Evolutionary conservation across 2,113 vertebrate genomes (phyloP), one percentile per base, ranked within the genome.

Genomic region (Indri indri): DNA sequence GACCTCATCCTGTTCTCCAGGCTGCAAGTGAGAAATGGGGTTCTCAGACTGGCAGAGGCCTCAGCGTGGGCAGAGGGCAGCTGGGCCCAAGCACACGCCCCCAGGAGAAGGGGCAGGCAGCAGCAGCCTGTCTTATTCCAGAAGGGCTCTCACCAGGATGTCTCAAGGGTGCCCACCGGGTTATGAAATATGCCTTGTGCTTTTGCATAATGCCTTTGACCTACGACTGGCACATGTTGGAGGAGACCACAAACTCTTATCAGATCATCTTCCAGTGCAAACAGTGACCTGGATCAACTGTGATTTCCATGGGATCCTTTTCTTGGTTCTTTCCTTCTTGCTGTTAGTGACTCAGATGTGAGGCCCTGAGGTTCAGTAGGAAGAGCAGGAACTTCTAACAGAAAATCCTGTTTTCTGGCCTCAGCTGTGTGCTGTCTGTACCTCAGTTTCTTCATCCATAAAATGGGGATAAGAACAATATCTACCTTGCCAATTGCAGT

Each of bases 21-120:
- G 61, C 88, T 84, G 76, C 63, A 63, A 87, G 86, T 94, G 97
- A 98, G 97, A 95, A 97, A 97, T 94, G 83, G 90, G 82, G 91
- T 86, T 77, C 63, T 95, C 71, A 34, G n/a, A 63, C 20, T 34
- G 54, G 81, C 9, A 45, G 90, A 95, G 52, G 40, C 25, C 97
- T 94, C 30, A 18, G 42, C 17, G 2, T 66, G 32, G 57, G 76
- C 9, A 20, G 25, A 91, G 54, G 32, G 70, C 52, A 23, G 42
- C 27, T 37, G 18, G 30, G 52, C 94, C 22, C 0, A 18, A 59
- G 25, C 42, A 23, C 1, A 0, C 32, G 34, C 25, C 96, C 93
- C 90, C 14, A 2, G 11, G 25, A 57, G 23, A 91, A 71, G 59
- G 66, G 40, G 74, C 16, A 89, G 45, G 4, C 1, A 73, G 76